Conservation (phyloP, 2,797 vertebrate genomes). For the Myotis pilosus region DNA sequence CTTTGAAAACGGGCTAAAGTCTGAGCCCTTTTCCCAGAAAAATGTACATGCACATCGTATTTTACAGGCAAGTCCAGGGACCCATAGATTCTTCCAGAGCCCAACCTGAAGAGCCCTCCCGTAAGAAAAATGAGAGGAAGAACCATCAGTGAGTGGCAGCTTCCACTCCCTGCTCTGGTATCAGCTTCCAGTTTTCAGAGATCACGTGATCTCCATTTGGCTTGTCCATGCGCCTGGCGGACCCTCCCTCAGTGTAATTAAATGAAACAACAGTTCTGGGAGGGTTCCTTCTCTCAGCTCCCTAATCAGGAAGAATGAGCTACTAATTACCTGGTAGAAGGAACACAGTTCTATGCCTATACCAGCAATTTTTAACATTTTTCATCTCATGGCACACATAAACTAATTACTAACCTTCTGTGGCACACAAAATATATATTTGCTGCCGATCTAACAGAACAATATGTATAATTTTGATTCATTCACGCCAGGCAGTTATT, state of each 20-base stretch:
- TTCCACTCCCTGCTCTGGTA: neutral
- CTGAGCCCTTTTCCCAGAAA: neutral
- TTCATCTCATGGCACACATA: neutral
- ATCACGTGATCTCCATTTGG: neutral
- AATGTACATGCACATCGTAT: neutral
- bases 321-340: neutral
- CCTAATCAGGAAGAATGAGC: neutral
- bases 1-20: neutral
- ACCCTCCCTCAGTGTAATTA: neutral
- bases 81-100: neutral
- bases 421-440: neutral
- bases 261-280: neutral
- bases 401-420: neutral
- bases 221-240: neutral
- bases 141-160: neutral
- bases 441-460: neutral
- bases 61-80: neutral
- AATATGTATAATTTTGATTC: neutral
- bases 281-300: neutral
- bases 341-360: neutral
- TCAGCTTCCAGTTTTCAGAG: conserved; percentile 25
- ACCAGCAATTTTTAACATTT: neutral
- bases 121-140: neutral
- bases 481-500: neutral
- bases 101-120: neutral